Base-by-base conservation (phyloP, 2,797 vertebrate species). In the Mycteria americana region DNA sequence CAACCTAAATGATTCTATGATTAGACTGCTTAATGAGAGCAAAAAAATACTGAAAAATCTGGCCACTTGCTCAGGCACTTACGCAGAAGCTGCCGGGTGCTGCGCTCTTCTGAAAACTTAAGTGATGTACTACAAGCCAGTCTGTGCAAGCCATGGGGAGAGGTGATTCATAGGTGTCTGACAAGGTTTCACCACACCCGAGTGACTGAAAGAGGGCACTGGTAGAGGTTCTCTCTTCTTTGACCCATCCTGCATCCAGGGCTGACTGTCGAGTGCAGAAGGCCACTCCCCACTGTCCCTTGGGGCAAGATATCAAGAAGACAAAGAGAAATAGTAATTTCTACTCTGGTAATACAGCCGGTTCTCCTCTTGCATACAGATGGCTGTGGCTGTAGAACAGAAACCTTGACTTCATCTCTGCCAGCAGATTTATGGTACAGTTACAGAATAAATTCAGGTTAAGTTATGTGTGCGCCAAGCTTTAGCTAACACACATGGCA, bases 381-480 rank as follows among this genome's bases (percentile, higher is more conserved):
- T 0, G 9, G 81, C 37, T 63, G n/a, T 3, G 9, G 81, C 63
- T 51, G 60, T 37, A 60, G 27, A 50, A 43, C 23, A 60, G 77
- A 69, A 35, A 76, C 31, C 39, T 17, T 59, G 86, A 64, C 88
- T 84, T 43, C 72, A 54, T 5, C 85, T 69, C 69, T 82, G 67
- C 64, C 62, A 18, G 62, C 11, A 91, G 93, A 89, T 93, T 94
- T 57, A 92, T 10, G 23, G 53, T 7, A 64, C 37, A 33, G 60
- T 65, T 81, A 89, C n/a, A 56, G 82, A 92, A 81, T 35, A 82
- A 87, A 90, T 83, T 39, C 53, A 63, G 83, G 90, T 56, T 72
- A 93, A 92, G 79, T 50, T 80, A 77, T 10, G 18, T 22, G 30
- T 7, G 37, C 85, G 83, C 65, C 85, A 62, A 69, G 74, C 87